Evolutionary conservation across 1,140 invertebrate genomes (phyloP), one percentile per base, ranked within the genome.

Genomic region (Heliconius nattereri): DNA sequence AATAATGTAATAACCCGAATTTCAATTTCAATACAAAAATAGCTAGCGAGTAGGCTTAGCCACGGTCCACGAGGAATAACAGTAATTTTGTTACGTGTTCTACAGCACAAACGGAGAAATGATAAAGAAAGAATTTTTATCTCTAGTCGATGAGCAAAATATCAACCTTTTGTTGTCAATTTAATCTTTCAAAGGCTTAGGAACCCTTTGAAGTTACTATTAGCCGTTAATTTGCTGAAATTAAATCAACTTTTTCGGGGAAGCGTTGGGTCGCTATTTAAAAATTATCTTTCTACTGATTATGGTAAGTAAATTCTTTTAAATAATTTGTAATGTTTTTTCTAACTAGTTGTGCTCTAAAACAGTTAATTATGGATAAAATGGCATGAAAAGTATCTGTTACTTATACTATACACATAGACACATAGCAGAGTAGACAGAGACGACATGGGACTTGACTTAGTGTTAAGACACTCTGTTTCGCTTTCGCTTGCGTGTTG

Each of bases 71-170:
- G 35, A 71, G 32, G 35, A 80, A 80, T 78, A 75, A 75, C 80
- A 83, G 40, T 45, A 5, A 13, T 75, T 80, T 83, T 78, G 76
- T 76, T 80, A 83, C 52, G 73, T 66, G 60, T 80, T 75, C 32
- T 60, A 66, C 37, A 37, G 54, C 73, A 79, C 74, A 78, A 83
- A 80, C 78, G 78, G 80, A 78, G 70, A 74, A 52, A 32, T 20
- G 52, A 71, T 29, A 54, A 83, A 83, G 80, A 52, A 83, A 83
- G 75, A 26, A 71, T 29, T 73, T 75, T 76, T 78, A 71, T 79
- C 76, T 66, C 23, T 66, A 66, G 11, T 29, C 26, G 26, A 66
- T 66, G 60, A 66, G 13, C 13, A 19, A 29, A 66, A 66, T 29
- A 66, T 66, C 13, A 66, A 66, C 26, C 29, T 66, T 57, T 66